These are phyloP conservation scores for Trididemnum clinides DNA, from an alignment of 23 tunicate genomes.

Conservation along the genomic window DNA sequence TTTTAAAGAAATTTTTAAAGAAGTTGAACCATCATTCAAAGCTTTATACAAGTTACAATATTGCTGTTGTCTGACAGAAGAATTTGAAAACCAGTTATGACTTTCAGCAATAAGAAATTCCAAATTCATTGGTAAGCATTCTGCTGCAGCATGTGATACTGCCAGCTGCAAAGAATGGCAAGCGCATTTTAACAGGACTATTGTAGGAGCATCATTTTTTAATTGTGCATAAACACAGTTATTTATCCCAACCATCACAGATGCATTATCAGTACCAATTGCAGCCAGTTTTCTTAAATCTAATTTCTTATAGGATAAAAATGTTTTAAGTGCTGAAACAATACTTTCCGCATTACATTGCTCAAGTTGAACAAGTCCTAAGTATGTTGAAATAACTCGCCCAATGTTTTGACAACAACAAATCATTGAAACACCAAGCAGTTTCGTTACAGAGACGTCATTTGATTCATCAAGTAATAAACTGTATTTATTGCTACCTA, in stretches of 20 bases:
- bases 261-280: slow-evolving; percentile 5
- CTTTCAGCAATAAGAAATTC: slow-evolving; percentile 48
- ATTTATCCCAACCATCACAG: slow-evolving; percentile 28
- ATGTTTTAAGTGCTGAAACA: neutral
- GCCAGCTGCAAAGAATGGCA: slow-evolving; percentile 55
- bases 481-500: neutral
- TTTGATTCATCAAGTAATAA: slow-evolving; percentile 6
- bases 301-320: neutral
- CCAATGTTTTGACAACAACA: neutral
- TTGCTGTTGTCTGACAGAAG: neutral
- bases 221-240: slow-evolving; percentile 20
- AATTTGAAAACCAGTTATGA: slow-evolving; percentile 46
- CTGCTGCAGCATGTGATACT: slow-evolving; percentile 1
- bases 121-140: slow-evolving; percentile 35
- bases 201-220: slow-evolving; percentile 1
- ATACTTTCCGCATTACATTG: neutral
- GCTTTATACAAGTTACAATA: slow-evolving; percentile 33
- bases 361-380: neutral
- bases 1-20: slow-evolving; percentile 15
- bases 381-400: neutral
- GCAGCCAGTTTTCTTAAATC: neutral
- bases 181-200: slow-evolving; percentile 34
- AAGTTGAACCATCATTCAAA: slow-evolving; percentile 12
- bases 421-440: neutral
- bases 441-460: slow-evolving; percentile 9